Conservation (phyloP, 2,888 invertebrate genomes). For the Protodeltote pygarga region DNA sequence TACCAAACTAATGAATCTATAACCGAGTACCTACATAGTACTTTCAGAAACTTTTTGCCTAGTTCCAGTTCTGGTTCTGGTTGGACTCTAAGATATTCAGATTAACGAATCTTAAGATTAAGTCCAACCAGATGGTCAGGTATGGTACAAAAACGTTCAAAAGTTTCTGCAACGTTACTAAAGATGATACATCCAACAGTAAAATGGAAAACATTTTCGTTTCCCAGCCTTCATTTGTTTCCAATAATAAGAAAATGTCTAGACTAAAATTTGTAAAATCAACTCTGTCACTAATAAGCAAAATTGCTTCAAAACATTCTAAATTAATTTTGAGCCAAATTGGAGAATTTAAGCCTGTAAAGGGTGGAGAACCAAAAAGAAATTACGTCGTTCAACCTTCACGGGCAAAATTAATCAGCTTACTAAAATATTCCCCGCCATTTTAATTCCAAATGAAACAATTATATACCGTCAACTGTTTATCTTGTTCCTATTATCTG, state of each 20-base stretch:
- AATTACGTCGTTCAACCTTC: constrained; percentile 46
- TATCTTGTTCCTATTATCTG: background rate
- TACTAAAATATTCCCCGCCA: constrained; percentile 43
- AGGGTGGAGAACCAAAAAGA: constrained; percentile 46
- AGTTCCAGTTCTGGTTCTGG: too few species aligned
- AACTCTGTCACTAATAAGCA: constrained; percentile 32
- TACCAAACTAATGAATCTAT: too few species aligned
- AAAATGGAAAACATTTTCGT: background rate
- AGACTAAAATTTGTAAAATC: constrained; percentile 23
- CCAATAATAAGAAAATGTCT: constrained; percentile 6
- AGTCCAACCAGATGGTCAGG: too few species aligned
- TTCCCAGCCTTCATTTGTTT: background rate
- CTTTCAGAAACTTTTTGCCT: too few species aligned
- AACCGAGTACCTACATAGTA: too few species aligned
- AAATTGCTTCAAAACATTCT: constrained; percentile 36
- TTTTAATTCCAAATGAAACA: constrained; percentile 39
- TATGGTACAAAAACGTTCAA: too few species aligned
- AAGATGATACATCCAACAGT: too few species aligned
- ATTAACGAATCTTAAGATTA: too few species aligned
- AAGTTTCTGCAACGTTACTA: too few species aligned
- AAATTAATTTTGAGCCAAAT: constrained; percentile 46
- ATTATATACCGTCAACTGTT: background rate
- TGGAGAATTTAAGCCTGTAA: constrained; percentile 41
- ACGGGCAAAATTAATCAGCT: constrained; percentile 51
- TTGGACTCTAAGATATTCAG: too few species aligned